Conservation (phyloP, 2,888 invertebrate genomes). For the Apoderus coryli region DNA sequence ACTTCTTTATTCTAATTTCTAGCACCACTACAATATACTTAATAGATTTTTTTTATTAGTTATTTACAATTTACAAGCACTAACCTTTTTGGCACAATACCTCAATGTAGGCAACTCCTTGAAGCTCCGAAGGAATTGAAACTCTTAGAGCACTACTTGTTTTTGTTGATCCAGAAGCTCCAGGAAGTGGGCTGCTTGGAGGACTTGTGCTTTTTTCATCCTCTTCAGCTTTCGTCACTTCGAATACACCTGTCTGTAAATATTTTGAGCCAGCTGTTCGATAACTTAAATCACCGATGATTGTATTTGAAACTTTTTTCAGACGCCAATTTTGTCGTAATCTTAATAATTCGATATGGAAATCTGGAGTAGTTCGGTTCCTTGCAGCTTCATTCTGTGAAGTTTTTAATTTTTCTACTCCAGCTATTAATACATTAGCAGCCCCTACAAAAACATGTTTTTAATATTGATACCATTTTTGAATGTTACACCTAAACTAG, state of each 20-base stretch:
- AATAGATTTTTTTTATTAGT: too few relatives aligned
- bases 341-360: slow-evolving; percentile 80
- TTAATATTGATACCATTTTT: slow-evolving; percentile 10
- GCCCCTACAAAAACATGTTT: slow-evolving; percentile 34
- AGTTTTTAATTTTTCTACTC: slow-evolving; percentile 73
- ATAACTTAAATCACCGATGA: slow-evolving; percentile 92
- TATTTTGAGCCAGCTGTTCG: slow-evolving; percentile 91
- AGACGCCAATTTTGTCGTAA: slow-evolving; percentile 88
- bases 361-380: slow-evolving; percentile 70
- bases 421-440: slow-evolving; percentile 66
- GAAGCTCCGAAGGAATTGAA: slow-evolving; percentile 84
- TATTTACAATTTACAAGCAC: too few relatives aligned
- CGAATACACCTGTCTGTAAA: slow-evolving; percentile 60
- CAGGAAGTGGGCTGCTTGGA: slow-evolving; percentile 31
- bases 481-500: too few relatives aligned
- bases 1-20: too few relatives aligned
- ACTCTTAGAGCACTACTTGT: slow-evolving; percentile 70
- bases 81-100: slow-evolving; percentile 90
- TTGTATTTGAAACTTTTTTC: slow-evolving; percentile 91
- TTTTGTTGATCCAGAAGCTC: slow-evolving; percentile 37
- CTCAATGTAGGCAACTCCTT: slow-evolving; percentile 92
- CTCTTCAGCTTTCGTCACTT: slow-evolving; percentile 70
- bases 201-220: slow-evolving; percentile 40
- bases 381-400: slow-evolving; percentile 68
- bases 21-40: too few relatives aligned